Evolutionary conservation across 1,140 invertebrate genomes (phyloP), one percentile per base, ranked within the genome.

Genomic region (Danaus plexippus): DNA sequence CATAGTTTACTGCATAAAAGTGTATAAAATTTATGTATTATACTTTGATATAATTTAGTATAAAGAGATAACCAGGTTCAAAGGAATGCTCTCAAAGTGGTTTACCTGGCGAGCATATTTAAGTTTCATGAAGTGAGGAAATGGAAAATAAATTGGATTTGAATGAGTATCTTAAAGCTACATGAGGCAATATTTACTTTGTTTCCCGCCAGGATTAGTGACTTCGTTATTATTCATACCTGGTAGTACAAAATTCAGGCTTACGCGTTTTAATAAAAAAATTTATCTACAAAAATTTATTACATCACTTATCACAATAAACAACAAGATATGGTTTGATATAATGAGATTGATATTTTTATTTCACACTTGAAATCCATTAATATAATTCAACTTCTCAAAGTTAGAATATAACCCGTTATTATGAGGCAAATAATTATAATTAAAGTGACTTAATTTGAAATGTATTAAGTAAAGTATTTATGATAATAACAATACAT

Each of bases 91-190:
- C 68, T 79, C 69, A 79, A 78, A 80, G 78, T 82, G 83, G 77
- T 80, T 80, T 81, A 87, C 77, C 79, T 83, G 71, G 77, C 71
- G 71, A 85, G 70, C 81, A 83, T 85, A 85, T 87, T 87, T 85
- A 85, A 84, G 80, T 83, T 85, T 86, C 80, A 86, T 80, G 80
- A 85, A 83, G 81, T 87, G 80, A 70, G 83, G 79, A 85, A 87
- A 87, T 87, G 83, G 81, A 80, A 87, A 85, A 87, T 85, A 87
- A 87, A 87, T 87, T 85, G 77, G 75, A 87, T 87, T 85, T 78
- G 73, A 78, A 85, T 83, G 77, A 85, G 69, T 84, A 80, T 82
- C 79, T 85, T 82, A 82, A 75, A 77, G 71, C 73, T 69, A 77
- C 71, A 71, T 66, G 64, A 71, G 72, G 66, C 72, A 78, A 78